Conservation (phyloP, 2,113 vertebrate species). For the Toxostoma redivivum region DNA sequence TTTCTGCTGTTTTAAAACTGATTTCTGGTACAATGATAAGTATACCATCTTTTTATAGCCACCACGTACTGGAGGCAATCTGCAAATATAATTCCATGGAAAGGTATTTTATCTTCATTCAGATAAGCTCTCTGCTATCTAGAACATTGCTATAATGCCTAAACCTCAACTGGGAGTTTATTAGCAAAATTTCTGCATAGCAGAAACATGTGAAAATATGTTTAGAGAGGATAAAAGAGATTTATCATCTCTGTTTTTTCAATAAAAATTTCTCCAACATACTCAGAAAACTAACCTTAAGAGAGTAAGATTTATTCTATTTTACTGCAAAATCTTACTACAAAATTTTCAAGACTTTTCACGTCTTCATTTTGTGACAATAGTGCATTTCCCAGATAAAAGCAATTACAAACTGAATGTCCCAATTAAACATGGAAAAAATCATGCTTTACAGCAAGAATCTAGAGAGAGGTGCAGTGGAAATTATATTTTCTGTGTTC, state of each 20-base stretch:
- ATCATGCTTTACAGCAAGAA: background rate
- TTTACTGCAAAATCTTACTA: background rate
- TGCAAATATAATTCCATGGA: background rate
- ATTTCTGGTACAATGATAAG: background rate
- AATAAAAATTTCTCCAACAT: background rate
- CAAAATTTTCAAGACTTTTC: background rate
- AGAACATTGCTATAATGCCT: background rate
- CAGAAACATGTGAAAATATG: background rate
- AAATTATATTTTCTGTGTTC: background rate
- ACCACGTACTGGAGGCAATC: background rate
- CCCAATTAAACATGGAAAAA: background rate
- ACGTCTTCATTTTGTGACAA: background rate
- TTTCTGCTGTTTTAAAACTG: background rate
- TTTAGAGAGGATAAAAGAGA: background rate
- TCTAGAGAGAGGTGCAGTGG: background rate
- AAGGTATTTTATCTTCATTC: background rate
- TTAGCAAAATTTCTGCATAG: slow-evolving; percentile 1
- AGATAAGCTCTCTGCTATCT: background rate
- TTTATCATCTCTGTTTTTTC: background rate
- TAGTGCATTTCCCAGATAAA: background rate
- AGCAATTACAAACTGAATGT: background rate
- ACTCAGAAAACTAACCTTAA: background rate
- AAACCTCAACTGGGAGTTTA: background rate
- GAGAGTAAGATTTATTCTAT: background rate
- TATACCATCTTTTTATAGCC: background rate